Base-by-base conservation (phyloP, 2,888 invertebrate species). In the Blera fallax region DNA sequence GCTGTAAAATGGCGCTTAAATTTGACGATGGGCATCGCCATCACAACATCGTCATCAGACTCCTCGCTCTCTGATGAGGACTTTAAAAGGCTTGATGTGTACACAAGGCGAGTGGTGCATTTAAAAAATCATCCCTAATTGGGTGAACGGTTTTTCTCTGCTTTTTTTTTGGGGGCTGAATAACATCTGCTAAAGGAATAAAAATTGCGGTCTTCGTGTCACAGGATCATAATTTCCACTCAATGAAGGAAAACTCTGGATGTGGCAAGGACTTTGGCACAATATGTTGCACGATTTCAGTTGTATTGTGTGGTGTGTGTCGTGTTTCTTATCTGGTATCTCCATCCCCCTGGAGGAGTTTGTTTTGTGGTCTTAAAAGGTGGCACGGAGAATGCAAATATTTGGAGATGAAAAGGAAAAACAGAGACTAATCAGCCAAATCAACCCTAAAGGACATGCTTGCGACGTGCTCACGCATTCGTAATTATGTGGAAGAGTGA, bases 1-100 rank as follows among this genome's bases (percentile, higher is more conserved):
- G 87, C 80, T 83, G 85, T 87, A 87, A 87, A 87, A 87, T 67
- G 54, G 87, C 77, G 77, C 85, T 87, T 87, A 78, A 88, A 87
- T 79, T 87, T 81, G 87, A 87, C 76, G 85, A 85, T 56, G 60
- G 70, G 67, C 81, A 76, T 76, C 80, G 40, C 74, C 74, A 64
- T 80, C 67, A n/a, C n/a, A 80, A 74, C 80, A 80, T 60, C 56
- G 54, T 64, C 84, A 69, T 64, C 74, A 56, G 79, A 34, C 11
- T n/a, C 29, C 54, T 74, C 29, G 67, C 65, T 50, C 58, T 60
- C 34, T 29, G n/a, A 50, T 16, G 24, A 29, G 11, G 40, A 8
- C 45, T 70, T 70, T 45, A 70, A 70, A 70, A 32, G 70, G 45
- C 21, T 70, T 14, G n/a, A 29, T 45, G 48, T 83, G 56, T 58